Conservation (phyloP, 2,797 vertebrate species). For the Spea hammondii region DNA sequence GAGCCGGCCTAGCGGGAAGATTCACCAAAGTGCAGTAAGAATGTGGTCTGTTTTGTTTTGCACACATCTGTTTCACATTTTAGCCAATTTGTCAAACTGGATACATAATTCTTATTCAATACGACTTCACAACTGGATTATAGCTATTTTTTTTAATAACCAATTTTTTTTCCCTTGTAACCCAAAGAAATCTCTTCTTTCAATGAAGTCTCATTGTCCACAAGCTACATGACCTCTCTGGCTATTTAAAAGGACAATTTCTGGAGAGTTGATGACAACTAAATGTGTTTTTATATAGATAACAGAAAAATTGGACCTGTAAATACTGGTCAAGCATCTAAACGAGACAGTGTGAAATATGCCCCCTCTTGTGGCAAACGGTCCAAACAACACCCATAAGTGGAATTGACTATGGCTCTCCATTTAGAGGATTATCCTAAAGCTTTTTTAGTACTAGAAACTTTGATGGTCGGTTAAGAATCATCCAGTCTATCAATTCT, state of each 20-base stretch:
- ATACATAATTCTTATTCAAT: background rate
- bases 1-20: background rate
- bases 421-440: no score
- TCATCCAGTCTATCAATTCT: no score
- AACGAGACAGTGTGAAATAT: background rate
- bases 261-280: no score
- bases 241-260: no score
- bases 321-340: background rate
- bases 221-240: no score
- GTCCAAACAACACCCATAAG: background rate
- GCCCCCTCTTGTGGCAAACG: conserved; percentile 10
- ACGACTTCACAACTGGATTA: background rate
- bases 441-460: no score
- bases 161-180: no score
- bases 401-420: no score
- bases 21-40: background rate
- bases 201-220: no score
- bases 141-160: background rate
- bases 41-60: background rate
- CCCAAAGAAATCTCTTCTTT: no score
- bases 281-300: no score
- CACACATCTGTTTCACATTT: conserved; percentile 5
- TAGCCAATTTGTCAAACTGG: conserved; percentile 2
- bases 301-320: background rate
- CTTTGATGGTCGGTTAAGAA: no score